A percentile compares a stretch with the other conserved stretches of the same genome.
Conservation (phyloP, 2,113 vertebrate species). For the Agelaius tricolor region DNA sequence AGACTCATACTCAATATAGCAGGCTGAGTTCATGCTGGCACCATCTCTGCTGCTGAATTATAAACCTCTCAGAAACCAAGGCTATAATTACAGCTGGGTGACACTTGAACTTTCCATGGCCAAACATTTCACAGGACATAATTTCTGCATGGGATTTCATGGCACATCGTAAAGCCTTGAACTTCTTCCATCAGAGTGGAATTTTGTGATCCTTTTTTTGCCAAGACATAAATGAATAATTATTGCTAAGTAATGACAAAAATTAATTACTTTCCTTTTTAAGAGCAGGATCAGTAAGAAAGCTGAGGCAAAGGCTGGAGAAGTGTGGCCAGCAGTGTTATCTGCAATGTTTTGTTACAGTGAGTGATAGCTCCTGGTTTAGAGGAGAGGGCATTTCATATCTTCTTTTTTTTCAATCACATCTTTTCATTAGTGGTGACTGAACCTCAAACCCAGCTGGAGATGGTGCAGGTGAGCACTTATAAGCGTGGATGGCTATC, state of each 20-base stretch:
- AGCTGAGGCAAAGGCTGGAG: background rate
- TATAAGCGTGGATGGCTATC: slow-evolving; percentile 43
- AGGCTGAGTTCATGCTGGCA: background rate
- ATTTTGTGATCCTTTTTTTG: background rate
- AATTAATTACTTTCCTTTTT: background rate
- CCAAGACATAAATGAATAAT: slow-evolving; percentile 5
- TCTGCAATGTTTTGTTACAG: slow-evolving; percentile 16
- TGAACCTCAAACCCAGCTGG: slow-evolving; percentile 46
- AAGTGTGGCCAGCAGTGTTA: slow-evolving; percentile 8
- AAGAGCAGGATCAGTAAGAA: background rate
- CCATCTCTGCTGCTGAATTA: slow-evolving; percentile 33
- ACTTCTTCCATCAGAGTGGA: background rate
- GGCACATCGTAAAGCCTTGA: background rate
- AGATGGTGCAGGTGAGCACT: slow-evolving; percentile 48
- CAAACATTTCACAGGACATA: slow-evolving; percentile 32
- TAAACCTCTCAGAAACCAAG: slow-evolving; percentile 52
- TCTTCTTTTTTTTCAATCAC: slow-evolving; percentile 29
- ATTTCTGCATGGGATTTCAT: slow-evolving; percentile 13
- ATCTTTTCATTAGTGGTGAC: slow-evolving; percentile 50
- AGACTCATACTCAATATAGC: background rate
- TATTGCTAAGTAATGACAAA: background rate
- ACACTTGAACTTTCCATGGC: slow-evolving; percentile 45
- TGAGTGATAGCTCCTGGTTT: slow-evolving; percentile 9
- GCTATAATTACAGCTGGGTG: slow-evolving; percentile 47
- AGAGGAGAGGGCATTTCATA: slow-evolving; percentile 24